Evolutionary conservation across 2,888 invertebrate species (phyloP), one percentile per base, ranked within the genome.

Genomic region (Meghimatium bilineatum): DNA sequence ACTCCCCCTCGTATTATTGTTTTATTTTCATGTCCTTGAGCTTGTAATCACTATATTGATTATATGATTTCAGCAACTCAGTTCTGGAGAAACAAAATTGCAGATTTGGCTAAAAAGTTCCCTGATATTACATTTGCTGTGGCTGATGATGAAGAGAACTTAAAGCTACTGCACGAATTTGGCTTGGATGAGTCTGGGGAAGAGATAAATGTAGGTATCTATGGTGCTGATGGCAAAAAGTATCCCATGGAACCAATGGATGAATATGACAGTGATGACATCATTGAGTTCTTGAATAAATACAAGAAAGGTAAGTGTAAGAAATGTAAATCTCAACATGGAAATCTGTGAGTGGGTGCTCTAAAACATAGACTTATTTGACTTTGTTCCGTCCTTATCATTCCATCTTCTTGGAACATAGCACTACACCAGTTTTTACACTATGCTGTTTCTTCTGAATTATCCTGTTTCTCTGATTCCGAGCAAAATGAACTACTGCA

Each of bases 191-290:
- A 95, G 34, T 94, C 94, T 29, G 94, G 94, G 0, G 94, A 94
- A 86, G 94, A 94, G 83, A 93, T 95, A 26, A 94, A 94, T 90
- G 93, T 94, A 49, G 94, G 94, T 89, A 93, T 92, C 69, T 89
- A 32, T 88, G 89, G 87, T 29, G 87, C 88, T 8, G 86, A 91
- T 26, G 87, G 88, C 60, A 89, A 88, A 80, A 91, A 93, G 85
- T 95, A 94, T 87, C 92, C 93, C n/a, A 95, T 95, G 95, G 93
- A 94, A 80, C 94, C 95, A 6, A 94, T 94, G 87, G 95, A 95
- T 83, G 95, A 95, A 66, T 95, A 94, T 91, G 94, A 95, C 76
- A 93, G 93, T 32, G 94, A 95, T 87, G 94, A 94, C 36, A 91
- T 95, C 23, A 91, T 92, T 80, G 93, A 92, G 23, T 95, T 95